Percentiles rank a stretch among this genome's conserved stretches.
phyloP scores from a whole-genome alignment of 2,888 invertebrate species.

The Petrolisthes manimaculis region DNA sequence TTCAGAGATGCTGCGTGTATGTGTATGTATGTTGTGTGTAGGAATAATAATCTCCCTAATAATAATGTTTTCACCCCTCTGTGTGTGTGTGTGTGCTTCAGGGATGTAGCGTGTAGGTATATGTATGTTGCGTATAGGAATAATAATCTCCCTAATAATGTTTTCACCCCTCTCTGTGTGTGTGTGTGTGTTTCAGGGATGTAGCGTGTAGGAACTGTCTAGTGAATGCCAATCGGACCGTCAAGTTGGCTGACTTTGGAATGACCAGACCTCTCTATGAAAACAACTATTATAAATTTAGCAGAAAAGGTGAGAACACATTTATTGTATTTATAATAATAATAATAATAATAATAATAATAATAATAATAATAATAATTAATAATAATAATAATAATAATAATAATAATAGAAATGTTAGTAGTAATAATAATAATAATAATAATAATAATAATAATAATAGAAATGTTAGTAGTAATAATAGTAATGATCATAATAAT shows the following conservation, averaged over 20 bases:
- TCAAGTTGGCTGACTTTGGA: constrained; percentile 89
- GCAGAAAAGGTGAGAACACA: constrained; percentile 77
- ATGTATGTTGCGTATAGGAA: no score
- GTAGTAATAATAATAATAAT: neutral
- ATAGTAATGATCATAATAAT: no score
- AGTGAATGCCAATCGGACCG: constrained; percentile 79
- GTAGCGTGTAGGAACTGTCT: constrained; percentile 85
- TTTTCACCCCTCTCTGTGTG: neutral
- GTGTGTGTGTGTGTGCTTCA: no score
- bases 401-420: neutral
- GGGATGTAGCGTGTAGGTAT: neutral
- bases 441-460: no score
- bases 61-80: no score
- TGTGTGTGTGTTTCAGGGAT: constrained; percentile 75
- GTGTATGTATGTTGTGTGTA: no score
- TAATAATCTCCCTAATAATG: neutral
- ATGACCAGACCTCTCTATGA: constrained; percentile 91
- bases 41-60: no score
- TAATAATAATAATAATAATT: neutral
- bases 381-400: neutral
- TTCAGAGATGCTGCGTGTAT: neutral
- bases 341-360: neutral
- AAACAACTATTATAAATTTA: constrained; percentile 90
- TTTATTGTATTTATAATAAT: neutral
- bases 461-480: neutral